These are phyloP conservation scores for Magallana nippona DNA, from an alignment of 2,888 invertebrate genomes.

Conservation along the genomic window DNA sequence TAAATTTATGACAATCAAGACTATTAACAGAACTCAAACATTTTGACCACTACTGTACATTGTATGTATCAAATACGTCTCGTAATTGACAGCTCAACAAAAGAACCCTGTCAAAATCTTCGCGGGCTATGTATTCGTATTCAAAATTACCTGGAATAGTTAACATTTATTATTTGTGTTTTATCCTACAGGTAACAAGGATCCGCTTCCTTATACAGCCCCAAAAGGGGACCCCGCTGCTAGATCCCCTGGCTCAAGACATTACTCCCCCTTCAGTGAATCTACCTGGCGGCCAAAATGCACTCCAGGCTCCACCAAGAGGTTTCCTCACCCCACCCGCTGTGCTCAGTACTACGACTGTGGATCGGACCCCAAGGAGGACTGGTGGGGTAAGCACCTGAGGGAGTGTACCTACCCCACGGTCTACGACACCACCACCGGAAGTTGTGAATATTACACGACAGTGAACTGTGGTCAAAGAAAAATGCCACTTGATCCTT, in stretches of 20 bases:
- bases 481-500: constrained; percentile 45
- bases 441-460: constrained; percentile 39
- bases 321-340: constrained; percentile 44
- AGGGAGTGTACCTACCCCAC: constrained; percentile 47
- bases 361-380: constrained; percentile 29
- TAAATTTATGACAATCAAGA: too few relatives aligned
- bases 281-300: constrained; percentile 42
- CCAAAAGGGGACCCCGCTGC: neutral
- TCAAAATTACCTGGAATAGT: too few relatives aligned
- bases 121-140: too few relatives aligned
- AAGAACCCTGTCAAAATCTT: too few relatives aligned
- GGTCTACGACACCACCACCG: constrained; percentile 36
- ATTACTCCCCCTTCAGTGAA: constrained; percentile 40
- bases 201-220: neutral
- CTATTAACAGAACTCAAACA: too few relatives aligned
- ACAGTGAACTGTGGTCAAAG: constrained; percentile 42
- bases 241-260: constrained; percentile 5
- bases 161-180: too few relatives aligned
- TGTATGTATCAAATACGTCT: too few relatives aligned
- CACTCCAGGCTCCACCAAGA: constrained; percentile 36
- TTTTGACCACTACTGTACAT: too few relatives aligned
- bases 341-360: constrained; percentile 52
- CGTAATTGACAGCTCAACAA: too few relatives aligned
- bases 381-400: constrained; percentile 49
- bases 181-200: neutral